These are phyloP conservation scores for Pediacus dermestoides DNA, from an alignment of 2,888 invertebrate genomes.

Conservation along the genomic window DNA sequence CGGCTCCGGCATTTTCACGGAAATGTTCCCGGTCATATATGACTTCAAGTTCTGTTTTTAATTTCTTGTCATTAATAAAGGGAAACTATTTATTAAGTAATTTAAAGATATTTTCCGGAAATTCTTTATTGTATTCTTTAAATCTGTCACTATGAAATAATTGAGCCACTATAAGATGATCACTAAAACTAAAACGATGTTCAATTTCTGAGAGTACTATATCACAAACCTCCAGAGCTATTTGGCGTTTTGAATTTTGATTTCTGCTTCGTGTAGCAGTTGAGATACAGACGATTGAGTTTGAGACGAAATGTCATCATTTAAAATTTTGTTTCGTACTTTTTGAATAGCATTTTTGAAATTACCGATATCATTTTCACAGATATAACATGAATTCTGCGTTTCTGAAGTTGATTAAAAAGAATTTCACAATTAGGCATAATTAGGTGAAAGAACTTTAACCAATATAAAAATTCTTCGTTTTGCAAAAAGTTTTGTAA, in stretches of 20 bases:
- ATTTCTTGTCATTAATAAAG: slow-evolving; percentile 10
- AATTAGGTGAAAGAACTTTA: too few species aligned
- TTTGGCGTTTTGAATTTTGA: slow-evolving; percentile 12
- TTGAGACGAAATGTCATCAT: neutral
- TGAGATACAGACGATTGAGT: neutral
- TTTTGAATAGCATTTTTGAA: too few species aligned
- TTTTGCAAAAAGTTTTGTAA: too few species aligned
- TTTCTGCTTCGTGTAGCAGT: slow-evolving; percentile 7
- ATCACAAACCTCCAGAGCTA: slow-evolving; percentile 17
- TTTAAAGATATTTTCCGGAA: slow-evolving; percentile 9
- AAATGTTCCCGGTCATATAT: slow-evolving; percentile 13
- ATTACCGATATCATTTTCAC: too few species aligned
- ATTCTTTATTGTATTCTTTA: slow-evolving; percentile 10
- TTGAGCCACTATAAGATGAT: slow-evolving; percentile 15
- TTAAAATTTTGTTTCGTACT: too few species aligned
- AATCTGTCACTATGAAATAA: slow-evolving; percentile 12
- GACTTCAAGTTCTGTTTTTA: slow-evolving; percentile 16
- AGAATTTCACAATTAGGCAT: too few species aligned
- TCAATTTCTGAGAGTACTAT: slow-evolving; percentile 14
- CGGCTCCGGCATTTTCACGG: too few species aligned
- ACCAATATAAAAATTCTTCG: too few species aligned
- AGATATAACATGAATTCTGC: too few species aligned
- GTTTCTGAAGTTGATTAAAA: too few species aligned
- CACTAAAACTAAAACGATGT: slow-evolving; percentile 15
- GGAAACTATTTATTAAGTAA: slow-evolving; percentile 11